phyloP scores from a whole-genome alignment of 1,140 invertebrate species.

The Caerostris darwini region DNA sequence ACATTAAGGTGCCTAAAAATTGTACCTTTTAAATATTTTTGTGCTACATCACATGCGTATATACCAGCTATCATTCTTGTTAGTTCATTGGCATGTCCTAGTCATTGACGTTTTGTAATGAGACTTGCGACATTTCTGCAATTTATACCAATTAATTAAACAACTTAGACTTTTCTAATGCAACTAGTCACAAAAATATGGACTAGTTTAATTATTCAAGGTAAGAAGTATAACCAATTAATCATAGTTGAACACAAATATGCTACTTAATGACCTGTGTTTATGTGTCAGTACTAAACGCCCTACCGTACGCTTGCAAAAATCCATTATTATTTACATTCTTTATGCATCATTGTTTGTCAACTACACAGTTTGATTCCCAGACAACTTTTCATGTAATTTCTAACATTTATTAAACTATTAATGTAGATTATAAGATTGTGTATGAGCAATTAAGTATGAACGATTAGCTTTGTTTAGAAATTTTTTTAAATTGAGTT shows the following conservation, averaged over 20 bases:
- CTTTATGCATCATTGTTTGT: not conserved
- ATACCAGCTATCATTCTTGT: conserved; percentile 47
- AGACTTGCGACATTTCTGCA: conserved; percentile 30
- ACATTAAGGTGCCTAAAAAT: conserved; percentile 38
- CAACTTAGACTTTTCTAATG: conserved; percentile 17
- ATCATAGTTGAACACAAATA: not conserved
- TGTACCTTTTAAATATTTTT: conserved; percentile 25
- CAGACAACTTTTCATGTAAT: not conserved
- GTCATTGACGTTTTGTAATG: conserved; percentile 77
- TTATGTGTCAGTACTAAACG: conserved; percentile 60
- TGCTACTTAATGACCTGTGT: conserved; percentile 65
- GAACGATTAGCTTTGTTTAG: not conserved
- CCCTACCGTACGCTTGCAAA: conserved; percentile 14
- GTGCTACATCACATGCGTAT: not conserved
- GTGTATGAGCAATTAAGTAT: not conserved
- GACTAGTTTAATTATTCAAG: conserved; percentile 58
- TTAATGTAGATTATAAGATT: not conserved
- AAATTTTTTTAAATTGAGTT: not conserved
- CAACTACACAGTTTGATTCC: not conserved
- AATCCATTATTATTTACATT: conserved; percentile 42
- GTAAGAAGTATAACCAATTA: conserved; percentile 34
- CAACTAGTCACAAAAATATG: conserved; percentile 23
- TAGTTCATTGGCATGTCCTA: conserved; percentile 77
- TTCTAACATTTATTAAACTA: not conserved
- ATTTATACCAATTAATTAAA: conserved; percentile 15